Evolutionary conservation across 2,888 invertebrate genomes (phyloP).

Genomic region (Anticlea derivata): DNA sequence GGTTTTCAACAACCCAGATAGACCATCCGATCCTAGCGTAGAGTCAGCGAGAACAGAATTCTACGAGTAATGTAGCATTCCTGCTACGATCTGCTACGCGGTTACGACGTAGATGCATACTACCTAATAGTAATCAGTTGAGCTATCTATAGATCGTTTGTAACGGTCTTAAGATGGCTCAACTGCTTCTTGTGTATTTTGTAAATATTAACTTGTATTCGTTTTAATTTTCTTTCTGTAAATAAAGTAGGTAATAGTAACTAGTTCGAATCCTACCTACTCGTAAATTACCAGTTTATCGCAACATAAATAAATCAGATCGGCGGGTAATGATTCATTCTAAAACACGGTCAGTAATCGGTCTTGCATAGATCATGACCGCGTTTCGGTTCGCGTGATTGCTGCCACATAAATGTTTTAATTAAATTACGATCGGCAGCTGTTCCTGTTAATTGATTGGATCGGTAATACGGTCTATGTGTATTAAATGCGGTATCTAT

Average conservation of each 20-base stretch:
- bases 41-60: background rate
- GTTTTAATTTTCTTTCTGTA: no score
- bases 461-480: background rate
- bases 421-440: constrained; percentile 26
- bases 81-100: background rate
- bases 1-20: no score
- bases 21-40: no score
- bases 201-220: no score
- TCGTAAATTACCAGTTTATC: constrained; percentile 11
- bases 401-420: constrained; percentile 18
- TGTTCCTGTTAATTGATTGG: constrained; percentile 7
- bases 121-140: no score
- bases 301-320: constrained; percentile 16
- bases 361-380: constrained; percentile 8
- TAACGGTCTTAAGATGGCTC: no score
- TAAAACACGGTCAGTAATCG: constrained; percentile 15
- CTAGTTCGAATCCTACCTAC: no score
- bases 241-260: no score
- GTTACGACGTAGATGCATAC: background rate
- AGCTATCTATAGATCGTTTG: no score
- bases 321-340: constrained; percentile 17
- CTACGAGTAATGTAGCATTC: background rate
- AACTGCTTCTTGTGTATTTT: no score
- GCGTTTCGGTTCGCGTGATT: constrained; percentile 10
- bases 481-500: no score